Evolutionary conservation across 1,140 invertebrate species (phyloP).

Genomic region (Trialeurodes vaporariorum): DNA sequence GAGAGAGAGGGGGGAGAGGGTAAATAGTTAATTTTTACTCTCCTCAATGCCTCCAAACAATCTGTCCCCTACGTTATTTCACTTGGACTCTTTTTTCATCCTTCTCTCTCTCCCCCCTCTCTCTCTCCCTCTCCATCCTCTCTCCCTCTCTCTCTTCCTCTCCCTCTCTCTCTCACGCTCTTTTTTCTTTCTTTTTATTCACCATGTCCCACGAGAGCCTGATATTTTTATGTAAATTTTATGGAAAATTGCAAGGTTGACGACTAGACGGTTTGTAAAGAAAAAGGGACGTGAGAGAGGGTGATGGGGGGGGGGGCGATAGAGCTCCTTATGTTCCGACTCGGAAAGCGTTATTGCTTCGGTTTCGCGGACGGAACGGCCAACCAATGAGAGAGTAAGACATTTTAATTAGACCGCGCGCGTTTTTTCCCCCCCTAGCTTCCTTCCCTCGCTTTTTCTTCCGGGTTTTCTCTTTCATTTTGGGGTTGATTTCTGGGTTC

Average conservation of each 20-base stretch:
- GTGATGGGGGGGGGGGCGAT: too few relatives aligned
- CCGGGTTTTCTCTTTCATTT: too few relatives aligned
- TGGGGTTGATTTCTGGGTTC: too few relatives aligned
- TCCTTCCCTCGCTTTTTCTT: too few relatives aligned
- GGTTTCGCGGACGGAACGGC: too few relatives aligned
- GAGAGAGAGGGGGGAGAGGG: conserved; percentile 1
- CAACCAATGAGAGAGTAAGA: not conserved
- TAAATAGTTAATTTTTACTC: not conserved
- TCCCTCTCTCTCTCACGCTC: not conserved
- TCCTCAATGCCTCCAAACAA: not conserved
- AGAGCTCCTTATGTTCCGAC: too few relatives aligned
- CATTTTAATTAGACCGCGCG: not conserved
- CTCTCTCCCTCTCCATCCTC: not conserved
- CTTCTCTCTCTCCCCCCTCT: not conserved
- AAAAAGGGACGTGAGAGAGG: too few relatives aligned
- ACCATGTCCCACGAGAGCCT: not conserved
- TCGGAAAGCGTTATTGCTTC: too few relatives aligned
- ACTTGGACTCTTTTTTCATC: conserved; percentile 2
- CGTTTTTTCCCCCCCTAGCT: not conserved
- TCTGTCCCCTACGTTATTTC: not conserved
- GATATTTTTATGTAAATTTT: too few relatives aligned
- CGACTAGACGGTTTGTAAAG: too few relatives aligned
- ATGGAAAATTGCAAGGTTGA: too few relatives aligned
- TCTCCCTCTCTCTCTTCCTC: not conserved
- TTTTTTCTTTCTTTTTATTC: not conserved